Conservation (phyloP, 2,797 vertebrate genomes). For the Falco berigora region DNA sequence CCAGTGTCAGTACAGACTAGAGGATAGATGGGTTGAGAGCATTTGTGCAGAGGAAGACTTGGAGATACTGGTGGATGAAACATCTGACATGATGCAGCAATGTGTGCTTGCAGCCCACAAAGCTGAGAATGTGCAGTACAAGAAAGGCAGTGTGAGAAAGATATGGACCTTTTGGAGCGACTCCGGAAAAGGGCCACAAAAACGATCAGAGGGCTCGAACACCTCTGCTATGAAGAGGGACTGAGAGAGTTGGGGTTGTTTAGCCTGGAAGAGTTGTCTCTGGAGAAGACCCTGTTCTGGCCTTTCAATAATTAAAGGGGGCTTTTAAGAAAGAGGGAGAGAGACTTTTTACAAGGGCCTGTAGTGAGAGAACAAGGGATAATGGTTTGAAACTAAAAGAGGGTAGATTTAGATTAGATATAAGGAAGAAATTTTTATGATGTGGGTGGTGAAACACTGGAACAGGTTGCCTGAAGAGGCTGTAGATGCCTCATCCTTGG, state of each 20-base stretch:
- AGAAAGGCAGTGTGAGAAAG: neutral
- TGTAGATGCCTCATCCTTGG: neutral
- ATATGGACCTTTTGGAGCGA: neutral
- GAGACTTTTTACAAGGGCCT: neutral
- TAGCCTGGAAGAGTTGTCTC: neutral
- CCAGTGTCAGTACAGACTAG: accelerated
- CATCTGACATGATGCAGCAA: neutral
- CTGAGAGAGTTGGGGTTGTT: neutral
- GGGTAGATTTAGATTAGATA: neutral
- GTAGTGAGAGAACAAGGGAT: neutral
- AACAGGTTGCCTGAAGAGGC: neutral
- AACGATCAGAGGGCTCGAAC: neutral
- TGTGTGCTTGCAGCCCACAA: neutral
- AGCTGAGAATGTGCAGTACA: too few relatives aligned
- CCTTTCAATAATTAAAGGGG: neutral
- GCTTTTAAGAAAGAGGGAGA: accelerated
- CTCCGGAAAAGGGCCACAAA: neutral
- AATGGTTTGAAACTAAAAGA: neutral
- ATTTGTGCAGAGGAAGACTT: neutral
- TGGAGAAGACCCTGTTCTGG: neutral
- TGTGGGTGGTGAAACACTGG: neutral
- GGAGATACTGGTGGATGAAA: neutral
- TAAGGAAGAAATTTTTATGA: neutral
- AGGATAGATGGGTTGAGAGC: neutral
- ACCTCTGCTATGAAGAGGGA: neutral